Conservation (phyloP, 2,113 vertebrate species). For the Abramis brama region DNA sequence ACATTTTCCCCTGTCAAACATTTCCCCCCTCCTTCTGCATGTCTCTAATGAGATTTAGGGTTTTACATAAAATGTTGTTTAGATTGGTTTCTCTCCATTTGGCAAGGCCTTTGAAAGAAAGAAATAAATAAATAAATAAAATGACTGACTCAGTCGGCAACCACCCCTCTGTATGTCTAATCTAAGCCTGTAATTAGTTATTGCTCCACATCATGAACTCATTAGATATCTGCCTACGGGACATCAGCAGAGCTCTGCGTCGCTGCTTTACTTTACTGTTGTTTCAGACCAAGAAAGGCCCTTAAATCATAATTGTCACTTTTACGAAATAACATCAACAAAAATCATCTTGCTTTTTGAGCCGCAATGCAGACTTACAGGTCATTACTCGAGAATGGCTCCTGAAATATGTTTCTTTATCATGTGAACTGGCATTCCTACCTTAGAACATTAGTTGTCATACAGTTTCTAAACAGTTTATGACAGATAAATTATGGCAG, state of each 20-base stretch:
- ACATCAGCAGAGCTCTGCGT: constrained; percentile 49
- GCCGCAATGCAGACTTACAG: neutral
- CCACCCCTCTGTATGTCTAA: constrained; percentile 60
- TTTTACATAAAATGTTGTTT: constrained; percentile 67
- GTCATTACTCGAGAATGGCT: neutral
- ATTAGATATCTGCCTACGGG: constrained; percentile 62
- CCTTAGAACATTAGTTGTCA: constrained; percentile 11
- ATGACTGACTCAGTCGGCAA: constrained; percentile 60
- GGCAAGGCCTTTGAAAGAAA: constrained; percentile 58
- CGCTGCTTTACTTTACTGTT: constrained; percentile 2
- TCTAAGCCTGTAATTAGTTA: constrained; percentile 68
- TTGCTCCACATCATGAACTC: constrained; percentile 66
- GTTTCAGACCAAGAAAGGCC: constrained; percentile 11
- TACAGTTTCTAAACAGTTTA: constrained; percentile 41
- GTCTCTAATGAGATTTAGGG: constrained; percentile 68
- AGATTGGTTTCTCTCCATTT: constrained; percentile 68
- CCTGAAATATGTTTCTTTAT: constrained; percentile 27
- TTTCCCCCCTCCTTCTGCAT: constrained; percentile 61
- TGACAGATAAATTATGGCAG: constrained; percentile 16
- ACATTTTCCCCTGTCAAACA: constrained; percentile 66
- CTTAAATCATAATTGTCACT: constrained; percentile 20
- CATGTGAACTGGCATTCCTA: constrained; percentile 30
- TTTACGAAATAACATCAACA: constrained; percentile 36
- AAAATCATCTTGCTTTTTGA: constrained; percentile 15
- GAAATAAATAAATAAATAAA: constrained; percentile 20